Evolutionary conservation across 2,888 invertebrate genomes (phyloP).

Genomic region (Ochropleura leucogaster): DNA sequence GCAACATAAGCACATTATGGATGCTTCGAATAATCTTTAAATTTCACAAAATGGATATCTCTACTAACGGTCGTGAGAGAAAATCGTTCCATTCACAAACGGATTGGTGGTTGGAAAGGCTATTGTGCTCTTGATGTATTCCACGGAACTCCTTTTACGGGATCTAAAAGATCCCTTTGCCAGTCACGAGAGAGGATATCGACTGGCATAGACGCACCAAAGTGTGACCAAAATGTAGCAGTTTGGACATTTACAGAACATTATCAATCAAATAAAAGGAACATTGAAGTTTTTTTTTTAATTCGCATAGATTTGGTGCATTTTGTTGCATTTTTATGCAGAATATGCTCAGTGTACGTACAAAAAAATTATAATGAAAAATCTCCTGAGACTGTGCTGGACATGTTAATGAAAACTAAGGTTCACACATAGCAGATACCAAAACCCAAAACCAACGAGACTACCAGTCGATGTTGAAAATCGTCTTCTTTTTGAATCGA

Average conservation of each 20-base stretch:
- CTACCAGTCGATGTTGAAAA: no score
- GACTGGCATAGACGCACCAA: background rate
- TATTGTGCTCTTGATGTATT: slow-evolving; percentile 12
- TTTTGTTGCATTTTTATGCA: no score
- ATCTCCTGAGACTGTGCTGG: background rate
- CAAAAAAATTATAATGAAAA: no score
- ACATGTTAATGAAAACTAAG: no score
- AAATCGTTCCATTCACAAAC: slow-evolving; percentile 20
- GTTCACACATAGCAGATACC: background rate
- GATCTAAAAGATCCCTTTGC: background rate
- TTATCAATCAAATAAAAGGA: background rate
- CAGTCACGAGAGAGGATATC: background rate
- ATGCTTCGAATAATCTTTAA: slow-evolving; percentile 38
- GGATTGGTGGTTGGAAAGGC: background rate
- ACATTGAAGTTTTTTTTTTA: background rate
- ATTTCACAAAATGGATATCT: slow-evolving; percentile 30
- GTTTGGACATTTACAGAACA: background rate
- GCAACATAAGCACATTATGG: slow-evolving; percentile 44
- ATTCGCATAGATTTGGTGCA: background rate
- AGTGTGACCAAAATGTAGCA: no score
- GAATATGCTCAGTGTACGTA: background rate
- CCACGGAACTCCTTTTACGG: background rate
- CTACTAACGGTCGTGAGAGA: slow-evolving; percentile 16
- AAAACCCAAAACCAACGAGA: background rate
- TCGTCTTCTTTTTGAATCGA: no score